These are phyloP conservation scores for Cryptoprocta ferox DNA, from an alignment of 2,797 vertebrate species.

Conservation along the genomic window DNA sequence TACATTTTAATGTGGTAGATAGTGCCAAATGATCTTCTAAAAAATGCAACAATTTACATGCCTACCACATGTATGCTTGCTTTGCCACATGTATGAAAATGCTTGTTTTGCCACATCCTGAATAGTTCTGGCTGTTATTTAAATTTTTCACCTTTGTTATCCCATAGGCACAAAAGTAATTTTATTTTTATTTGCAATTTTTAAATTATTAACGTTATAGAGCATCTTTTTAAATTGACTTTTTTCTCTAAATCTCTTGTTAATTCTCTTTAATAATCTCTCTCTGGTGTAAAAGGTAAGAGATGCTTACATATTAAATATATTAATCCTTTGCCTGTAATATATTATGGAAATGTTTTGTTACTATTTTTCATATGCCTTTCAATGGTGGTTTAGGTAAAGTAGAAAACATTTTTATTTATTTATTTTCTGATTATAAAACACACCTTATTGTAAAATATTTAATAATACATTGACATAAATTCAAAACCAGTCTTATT, in stretches of 20 bases:
- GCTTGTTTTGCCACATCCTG: constrained; percentile 11
- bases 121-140: not conserved
- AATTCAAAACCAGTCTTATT: not conserved
- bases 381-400: constrained; percentile 8
- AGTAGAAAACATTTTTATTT: not conserved
- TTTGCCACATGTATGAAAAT: constrained; percentile 36
- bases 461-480: not conserved
- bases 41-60: not conserved
- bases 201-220: constrained; percentile 28
- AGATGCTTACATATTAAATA: constrained; percentile 20
- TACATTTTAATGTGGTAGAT: not conserved
- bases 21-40: not conserved
- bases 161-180: not conserved
- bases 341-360: not conserved
- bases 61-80: not conserved
- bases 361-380: not conserved
- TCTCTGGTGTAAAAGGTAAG: not conserved
- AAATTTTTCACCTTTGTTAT: constrained; percentile 38
- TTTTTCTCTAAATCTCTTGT: constrained; percentile 40
- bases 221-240: not conserved
- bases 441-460: not conserved
- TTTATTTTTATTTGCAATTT: constrained; percentile 42
- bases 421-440: constrained; percentile 25
- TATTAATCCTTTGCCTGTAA: not conserved
- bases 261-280: not conserved